phyloP scores from a whole-genome alignment of 2,797 vertebrate species.

The Phrynocephalus vlangalii region DNA sequence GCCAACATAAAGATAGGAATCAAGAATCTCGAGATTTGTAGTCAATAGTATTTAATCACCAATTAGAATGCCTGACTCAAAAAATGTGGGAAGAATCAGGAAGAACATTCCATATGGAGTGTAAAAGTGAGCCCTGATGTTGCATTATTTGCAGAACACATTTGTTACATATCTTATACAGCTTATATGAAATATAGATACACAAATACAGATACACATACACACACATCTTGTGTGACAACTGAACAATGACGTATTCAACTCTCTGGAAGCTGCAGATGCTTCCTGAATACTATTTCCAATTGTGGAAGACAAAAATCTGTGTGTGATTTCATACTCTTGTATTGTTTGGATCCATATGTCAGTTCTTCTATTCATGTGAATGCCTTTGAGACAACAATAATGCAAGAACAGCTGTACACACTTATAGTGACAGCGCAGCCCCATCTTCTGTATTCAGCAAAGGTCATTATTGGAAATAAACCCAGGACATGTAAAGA shows the following conservation, averaged over 20 bases:
- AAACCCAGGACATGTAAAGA: neutral
- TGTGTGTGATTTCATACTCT: constrained; percentile 1
- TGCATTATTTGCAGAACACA: neutral
- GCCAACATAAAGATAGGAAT: neutral
- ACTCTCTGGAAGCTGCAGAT: neutral
- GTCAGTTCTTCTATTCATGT: constrained; percentile 19
- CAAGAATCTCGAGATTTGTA: too few relatives aligned
- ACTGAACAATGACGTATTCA: accelerated
- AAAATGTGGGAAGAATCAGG: neutral
- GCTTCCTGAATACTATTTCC: neutral
- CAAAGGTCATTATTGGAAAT: neutral
- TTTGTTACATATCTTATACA: accelerated
- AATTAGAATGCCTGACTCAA: neutral
- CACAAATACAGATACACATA: neutral
- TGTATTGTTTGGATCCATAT: constrained; percentile 29
- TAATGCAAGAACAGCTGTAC: constrained; percentile 19
- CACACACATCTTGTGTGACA: too few relatives aligned
- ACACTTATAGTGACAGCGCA: constrained; percentile 12
- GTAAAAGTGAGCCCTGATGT: neutral
- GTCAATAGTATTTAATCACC: too few relatives aligned
- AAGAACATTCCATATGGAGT: neutral
- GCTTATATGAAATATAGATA: neutral
- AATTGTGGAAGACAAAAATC: constrained; percentile 12
- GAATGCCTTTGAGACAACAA: constrained; percentile 10
- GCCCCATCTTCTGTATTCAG: neutral